Evolutionary conservation across 2,113 vertebrate genomes (phyloP).

Genomic region (Pogona vitticeps): DNA sequence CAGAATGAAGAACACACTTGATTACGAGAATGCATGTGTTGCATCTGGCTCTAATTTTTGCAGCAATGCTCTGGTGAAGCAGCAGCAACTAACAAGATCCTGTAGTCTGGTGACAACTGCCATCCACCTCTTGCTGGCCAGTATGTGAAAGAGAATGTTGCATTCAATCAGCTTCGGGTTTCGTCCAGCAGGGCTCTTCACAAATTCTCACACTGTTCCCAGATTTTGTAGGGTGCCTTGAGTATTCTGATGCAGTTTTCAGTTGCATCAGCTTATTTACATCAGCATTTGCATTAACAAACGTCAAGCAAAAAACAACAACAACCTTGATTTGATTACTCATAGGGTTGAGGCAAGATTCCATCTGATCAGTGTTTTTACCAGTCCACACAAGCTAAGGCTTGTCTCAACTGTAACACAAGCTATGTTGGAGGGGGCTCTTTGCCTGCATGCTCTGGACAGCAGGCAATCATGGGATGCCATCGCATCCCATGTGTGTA

Average conservation of each 20-base stretch:
- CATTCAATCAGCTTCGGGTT: not conserved
- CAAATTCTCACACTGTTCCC: not conserved
- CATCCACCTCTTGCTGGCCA: not conserved
- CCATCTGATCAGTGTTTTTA: not conserved
- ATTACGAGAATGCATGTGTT: not conserved
- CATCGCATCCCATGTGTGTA: too few relatives aligned
- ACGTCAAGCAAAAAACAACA: not conserved
- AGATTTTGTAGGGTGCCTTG: not conserved
- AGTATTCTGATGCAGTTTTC: not conserved
- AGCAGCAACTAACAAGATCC: not conserved
- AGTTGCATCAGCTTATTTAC: not conserved
- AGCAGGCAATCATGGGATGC: too few relatives aligned
- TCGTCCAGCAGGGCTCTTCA: not conserved
- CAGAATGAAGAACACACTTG: not conserved
- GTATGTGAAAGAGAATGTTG: not conserved
- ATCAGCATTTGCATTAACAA: too few relatives aligned
- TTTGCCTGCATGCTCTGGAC: too few relatives aligned
- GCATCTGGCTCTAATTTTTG: not conserved
- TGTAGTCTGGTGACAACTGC: not conserved
- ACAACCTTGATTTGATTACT: not conserved
- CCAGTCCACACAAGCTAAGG: not conserved
- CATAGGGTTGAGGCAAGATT: not conserved
- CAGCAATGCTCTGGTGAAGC: not conserved
- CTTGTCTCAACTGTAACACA: too few relatives aligned
- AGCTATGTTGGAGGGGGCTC: too few relatives aligned